These are phyloP conservation scores for Dendroctonus ponderosae DNA, from an alignment of 1,140 invertebrate species.

Conservation along the genomic window DNA sequence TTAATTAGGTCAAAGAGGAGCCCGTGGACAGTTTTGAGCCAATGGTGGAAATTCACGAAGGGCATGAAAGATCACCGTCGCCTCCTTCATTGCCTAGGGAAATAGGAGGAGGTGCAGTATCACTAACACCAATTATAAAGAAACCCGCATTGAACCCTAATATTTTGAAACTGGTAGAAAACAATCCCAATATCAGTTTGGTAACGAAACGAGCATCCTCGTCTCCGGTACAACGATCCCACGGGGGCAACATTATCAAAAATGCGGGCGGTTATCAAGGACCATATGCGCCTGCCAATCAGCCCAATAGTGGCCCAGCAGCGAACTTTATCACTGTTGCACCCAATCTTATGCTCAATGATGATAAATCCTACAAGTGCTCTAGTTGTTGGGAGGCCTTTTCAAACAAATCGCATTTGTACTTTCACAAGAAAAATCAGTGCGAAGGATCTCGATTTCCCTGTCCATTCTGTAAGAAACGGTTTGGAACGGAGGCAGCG, in stretches of 20 bases:
- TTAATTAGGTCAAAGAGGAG: conserved; percentile 42
- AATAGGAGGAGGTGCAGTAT: conserved; percentile 42
- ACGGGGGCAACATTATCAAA: conserved; percentile 15
- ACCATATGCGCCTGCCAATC: conserved; percentile 21
- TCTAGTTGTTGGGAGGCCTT: conserved; percentile 47
- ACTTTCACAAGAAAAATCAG: conserved; percentile 51
- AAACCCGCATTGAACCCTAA: conserved; percentile 44
- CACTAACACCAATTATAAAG: conserved; percentile 46
- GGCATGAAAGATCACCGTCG: conserved; percentile 28
- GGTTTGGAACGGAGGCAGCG: conserved; percentile 47
- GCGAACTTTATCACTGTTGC: conserved; percentile 8
- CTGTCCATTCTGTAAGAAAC: conserved; percentile 50
- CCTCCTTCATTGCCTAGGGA: conserved; percentile 17
- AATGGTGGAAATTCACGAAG: conserved; percentile 48
- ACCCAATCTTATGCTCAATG: conserved; percentile 15
- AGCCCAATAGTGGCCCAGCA: neutral
- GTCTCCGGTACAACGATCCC: conserved; percentile 9
- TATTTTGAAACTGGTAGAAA: conserved; percentile 47
- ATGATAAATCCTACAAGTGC: conserved; percentile 45
- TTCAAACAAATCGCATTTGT: conserved; percentile 49
- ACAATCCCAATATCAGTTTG: conserved; percentile 48
- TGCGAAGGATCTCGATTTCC: conserved; percentile 48
- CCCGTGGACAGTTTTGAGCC: conserved; percentile 45
- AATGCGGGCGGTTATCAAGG: conserved; percentile 29
- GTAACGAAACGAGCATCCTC: conserved; percentile 29